Base-by-base conservation (phyloP, 2,113 vertebrate species). In the Lathamus discolor region DNA sequence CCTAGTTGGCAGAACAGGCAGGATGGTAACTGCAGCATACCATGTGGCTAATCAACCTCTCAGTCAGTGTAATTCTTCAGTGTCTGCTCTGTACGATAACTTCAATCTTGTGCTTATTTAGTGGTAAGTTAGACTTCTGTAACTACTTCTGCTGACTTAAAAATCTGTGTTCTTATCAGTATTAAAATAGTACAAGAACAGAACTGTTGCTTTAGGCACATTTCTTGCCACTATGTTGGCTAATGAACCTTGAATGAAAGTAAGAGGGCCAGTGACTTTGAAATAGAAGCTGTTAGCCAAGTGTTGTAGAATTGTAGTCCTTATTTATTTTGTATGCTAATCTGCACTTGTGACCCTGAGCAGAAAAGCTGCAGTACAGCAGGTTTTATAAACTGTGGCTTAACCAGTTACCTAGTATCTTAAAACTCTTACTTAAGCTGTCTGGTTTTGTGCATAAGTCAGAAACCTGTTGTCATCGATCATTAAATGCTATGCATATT, bases 261-360 rank as follows among this genome's bases (percentile, higher is more conserved):
- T 75, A 75, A 92, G 88, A 84, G 59, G 93, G 93, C 96, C 92
- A 90, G 91, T 95, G 92, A 92, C 72, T 92, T 79, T 70, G 76
- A 84, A 86, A 67, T 54, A 95, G 77, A 75, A 92, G 43, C 59
- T 76, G 37, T 94, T 95, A 90, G 73, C 83, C 78, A 79, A 92
- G 77, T 93, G 69, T 86, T 95, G 69, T 96, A 95, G 93, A 83
- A 61, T 63, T 10, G 5, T 86, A 95, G 94, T 92, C 63, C 80
- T 93, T 97, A 97, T 96, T 97, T 97, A 96, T 97, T 96, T 95
- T 83, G 72, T 88, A 59, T 93, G 74, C 86, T 88, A 48, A 80
- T 92, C 93, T 93, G 94, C 84, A 80, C 81, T 81, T 92, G 70
- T 89, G 94, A 96, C 88, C 67, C 74, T 86, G 74, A 91, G 91